Percentiles rank a stretch among this genome's conserved stretches.
These are phyloP conservation scores for Gnathonemus echidnorhynchus DNA, from an alignment of 2,113 vertebrate genomes.

Conservation along the genomic window DNA sequence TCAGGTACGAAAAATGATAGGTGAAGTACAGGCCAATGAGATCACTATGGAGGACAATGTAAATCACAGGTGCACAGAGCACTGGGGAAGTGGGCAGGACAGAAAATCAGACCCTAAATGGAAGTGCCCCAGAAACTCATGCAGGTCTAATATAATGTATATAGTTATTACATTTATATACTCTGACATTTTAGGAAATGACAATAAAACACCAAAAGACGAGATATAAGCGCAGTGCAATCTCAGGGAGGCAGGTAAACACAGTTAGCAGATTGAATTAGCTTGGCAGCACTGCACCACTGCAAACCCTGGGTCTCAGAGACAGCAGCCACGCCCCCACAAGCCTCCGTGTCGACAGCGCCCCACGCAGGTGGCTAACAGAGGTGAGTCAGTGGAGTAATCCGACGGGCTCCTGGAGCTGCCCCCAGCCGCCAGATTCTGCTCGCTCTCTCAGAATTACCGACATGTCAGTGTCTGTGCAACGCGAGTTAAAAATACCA, in stretches of 20 bases:
- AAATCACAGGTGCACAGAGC: neutral
- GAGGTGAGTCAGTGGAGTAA: constrained; percentile 43
- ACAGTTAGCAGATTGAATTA: neutral
- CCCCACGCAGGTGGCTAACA: neutral
- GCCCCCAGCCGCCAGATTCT: constrained; percentile 8
- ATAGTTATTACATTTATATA: neutral
- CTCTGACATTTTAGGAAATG: neutral
- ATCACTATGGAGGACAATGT: neutral
- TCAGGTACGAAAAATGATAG: neutral
- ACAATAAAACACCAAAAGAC: neutral
- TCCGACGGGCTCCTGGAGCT: constrained; percentile 38
- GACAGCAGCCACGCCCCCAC: constrained; percentile 26
- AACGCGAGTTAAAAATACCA: neutral
- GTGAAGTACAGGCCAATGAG: neutral
- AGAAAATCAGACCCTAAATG: neutral
- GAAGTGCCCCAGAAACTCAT: neutral
- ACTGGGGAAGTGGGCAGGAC: neutral
- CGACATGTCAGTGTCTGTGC: too few relatives aligned
- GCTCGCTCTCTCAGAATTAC: neutral
- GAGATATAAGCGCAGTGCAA: neutral
- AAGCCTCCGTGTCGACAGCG: constrained; percentile 30
- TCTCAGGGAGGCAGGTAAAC: neutral
- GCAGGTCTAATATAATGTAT: neutral
- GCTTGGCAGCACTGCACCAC: neutral
- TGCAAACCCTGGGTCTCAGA: neutral